Conservation (phyloP, 53 echinoderm and acorn worm species). For the Crossaster papposus region DNA sequence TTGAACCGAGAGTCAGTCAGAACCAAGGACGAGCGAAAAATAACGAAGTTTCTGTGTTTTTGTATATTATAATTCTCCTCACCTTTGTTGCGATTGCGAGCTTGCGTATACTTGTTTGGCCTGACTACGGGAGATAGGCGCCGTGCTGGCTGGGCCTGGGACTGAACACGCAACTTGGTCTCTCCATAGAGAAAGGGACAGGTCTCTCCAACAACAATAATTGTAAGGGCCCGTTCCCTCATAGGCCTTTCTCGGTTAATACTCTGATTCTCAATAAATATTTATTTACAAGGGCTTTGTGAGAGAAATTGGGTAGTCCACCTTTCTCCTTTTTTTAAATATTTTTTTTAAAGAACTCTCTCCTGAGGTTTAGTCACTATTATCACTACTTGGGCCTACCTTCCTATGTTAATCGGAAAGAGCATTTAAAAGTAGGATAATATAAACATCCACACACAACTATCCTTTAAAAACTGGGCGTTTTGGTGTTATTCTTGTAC, state of each 20-base stretch:
- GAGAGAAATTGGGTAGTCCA: constrained; percentile 39
- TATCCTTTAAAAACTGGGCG: too few relatives aligned
- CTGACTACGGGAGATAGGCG: constrained; percentile 48
- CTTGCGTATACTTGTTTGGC: constrained; percentile 11
- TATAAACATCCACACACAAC: too few relatives aligned
- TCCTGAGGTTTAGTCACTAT: neutral
- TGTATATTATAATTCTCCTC: constrained; percentile 12
- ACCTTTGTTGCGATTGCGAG: constrained; percentile 12
- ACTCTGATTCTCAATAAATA: constrained; percentile 48
- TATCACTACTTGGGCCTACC: neutral
- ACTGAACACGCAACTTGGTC: constrained; percentile 34
- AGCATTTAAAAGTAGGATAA: too few relatives aligned
- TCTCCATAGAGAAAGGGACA: too few relatives aligned
- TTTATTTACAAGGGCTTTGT: constrained; percentile 53
- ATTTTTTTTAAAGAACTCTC: neutral
- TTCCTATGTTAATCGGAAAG: too few relatives aligned
- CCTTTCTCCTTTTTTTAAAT: too few relatives aligned
- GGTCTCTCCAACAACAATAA: constrained; percentile 20
- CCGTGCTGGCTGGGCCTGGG: constrained; percentile 27
- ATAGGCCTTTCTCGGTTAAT: constrained; percentile 42
- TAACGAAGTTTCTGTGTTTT: neutral
- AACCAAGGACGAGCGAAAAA: neutral
- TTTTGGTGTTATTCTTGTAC: too few relatives aligned
- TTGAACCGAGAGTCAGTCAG: neutral
- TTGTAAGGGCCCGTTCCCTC: constrained; percentile 28